Base-by-base conservation (phyloP, 64 coral and sea anemone species). In the Anthopleura sola region DNA sequence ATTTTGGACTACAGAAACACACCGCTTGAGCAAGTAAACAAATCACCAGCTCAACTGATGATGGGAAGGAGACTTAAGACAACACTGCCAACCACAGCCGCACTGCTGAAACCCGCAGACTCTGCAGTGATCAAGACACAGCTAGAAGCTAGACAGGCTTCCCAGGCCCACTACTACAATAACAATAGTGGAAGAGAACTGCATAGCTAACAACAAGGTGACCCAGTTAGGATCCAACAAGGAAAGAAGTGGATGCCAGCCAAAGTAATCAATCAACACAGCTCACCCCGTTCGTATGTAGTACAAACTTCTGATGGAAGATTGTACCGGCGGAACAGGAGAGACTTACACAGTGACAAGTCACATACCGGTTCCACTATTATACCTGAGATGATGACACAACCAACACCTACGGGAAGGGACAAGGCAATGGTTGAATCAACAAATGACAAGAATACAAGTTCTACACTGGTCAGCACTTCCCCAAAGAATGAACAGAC, bases 31-130 rank as follows among this genome's bases (percentile, higher is more conserved):
- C 54, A 44, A 38, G 62, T 81, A 88, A 92, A 92, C 36, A 17
- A 58, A 56, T 90, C 92, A 2, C 88, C 78, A 26, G 83, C 91
- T 38, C 87, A 93, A 36, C 16, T 56, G 1, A 28, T 93, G 28
- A 89, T 93, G 87, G 91, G 83, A 14, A 26, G 91, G 19, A 89
- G 87, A 93, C 2, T 82, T 3, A 93, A 93, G 24, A 49, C 91
- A 56, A 78, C 49, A 3, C 75, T 91, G 20, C 82, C 71, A 87
- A 85, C 86, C 3, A 78, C 68, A 7, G 80, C 81, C 18, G 66
- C 54, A 5, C 29, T 91, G 3, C 39, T 91, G 0, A 86, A 86
- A 11, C 83, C 71, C 20, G 62, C 62, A 68, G 62, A 68, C 62
- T 68, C 62, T 1, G n/a, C 31, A 20, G 78, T 74, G 34, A 85